Evolutionary conservation across 64 coral and sea anemone genomes (phyloP), one percentile per base, ranked within the genome.

Genomic region (Stylophora pistillata): DNA sequence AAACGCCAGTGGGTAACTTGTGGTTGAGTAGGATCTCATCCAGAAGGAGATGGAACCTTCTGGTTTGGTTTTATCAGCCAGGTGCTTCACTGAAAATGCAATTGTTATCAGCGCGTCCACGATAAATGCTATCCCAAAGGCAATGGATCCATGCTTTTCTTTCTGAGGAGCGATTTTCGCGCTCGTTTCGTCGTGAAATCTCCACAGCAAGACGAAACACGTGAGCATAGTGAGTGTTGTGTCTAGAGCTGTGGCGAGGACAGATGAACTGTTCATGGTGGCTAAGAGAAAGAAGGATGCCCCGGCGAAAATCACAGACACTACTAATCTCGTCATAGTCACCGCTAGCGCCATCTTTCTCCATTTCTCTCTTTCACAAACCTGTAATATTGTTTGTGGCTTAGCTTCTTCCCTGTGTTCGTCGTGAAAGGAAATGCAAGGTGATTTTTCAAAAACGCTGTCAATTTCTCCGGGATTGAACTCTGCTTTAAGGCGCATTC

Each of bases 61-160:
- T 30, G 73, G 73, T 53, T 20, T 75, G 4, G 31, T 47, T 75
- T 53, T 2, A 4, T 75, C 37, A 9, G 21, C 3, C 15, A 75
- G 9, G 15, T 75, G 73, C 7, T 37, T 37, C 6, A 20, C 33
- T 10, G 73, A 75, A 15, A 75, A 32, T 1, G 17, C 37, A 6
- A 75, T 75, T 54, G 32, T 7, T 14, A 75, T 21, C 18, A 23
- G 11, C 1, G 30, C 37, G 15, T 75, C 20, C 0, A 75, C 32
- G 16, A 20, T 53, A 15, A 75, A 75, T 1, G 37, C 37, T 9
- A 75, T 30, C 0, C 73, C 73, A 75, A 75, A 53, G 5, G 37
- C 73, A 53, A 75, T 75, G 32, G 73, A 75, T 52, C 73, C 73
- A 20, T 75, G 33, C 20, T 52, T 75, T 34, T 75, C 73, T 21